Base-by-base conservation (phyloP, 1,140 invertebrate species). In the Saccostrea cuccullata region DNA sequence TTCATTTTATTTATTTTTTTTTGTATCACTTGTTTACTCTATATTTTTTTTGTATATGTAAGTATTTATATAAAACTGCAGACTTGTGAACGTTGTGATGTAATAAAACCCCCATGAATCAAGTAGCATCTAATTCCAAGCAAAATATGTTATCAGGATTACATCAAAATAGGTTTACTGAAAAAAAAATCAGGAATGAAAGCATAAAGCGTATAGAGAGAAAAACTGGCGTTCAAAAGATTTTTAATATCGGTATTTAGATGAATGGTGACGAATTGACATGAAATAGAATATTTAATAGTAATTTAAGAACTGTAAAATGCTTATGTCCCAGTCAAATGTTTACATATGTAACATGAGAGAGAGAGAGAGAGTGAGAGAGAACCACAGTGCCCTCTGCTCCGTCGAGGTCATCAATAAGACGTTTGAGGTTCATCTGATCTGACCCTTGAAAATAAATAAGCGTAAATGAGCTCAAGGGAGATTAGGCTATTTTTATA, bases 181-280 rank as follows among this genome's bases (percentile, higher is more conserved):
- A 3, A n/a, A 60, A 60, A 64, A 60, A 60, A 60, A 9, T 47
- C 47, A 60, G 58, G 58, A 17, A 77, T 30, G 23, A 26, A 73
- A 73, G 67, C 12, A 73, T 2, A n/a, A 15, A 20, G 26, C 23
- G 70, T 30, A 30, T 30, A 30, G 17, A 30, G 23, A 40, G 26
- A 77, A 77, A 30, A 77, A 77, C 30, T 36, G 30, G 70, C 13
- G 70, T 12, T 77, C 23, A 77, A 30, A 26, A 26, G 9, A 13
- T 26, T 77, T 36, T 30, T 30, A 23, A 73, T 23, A 73, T 36
- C 30, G 13, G 11, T 26, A 73, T 30, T 77, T 26, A 20, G 17
- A 77, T 77, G 70, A 73, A 73, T 73, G 26, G 30, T 8, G 70
- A 77, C 70, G 70, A 77, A 30, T 77, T 26, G 15, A 64, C 15